These are phyloP conservation scores for Vandiemenella viatica DNA, from an alignment of 2,888 invertebrate species.

Conservation along the genomic window DNA sequence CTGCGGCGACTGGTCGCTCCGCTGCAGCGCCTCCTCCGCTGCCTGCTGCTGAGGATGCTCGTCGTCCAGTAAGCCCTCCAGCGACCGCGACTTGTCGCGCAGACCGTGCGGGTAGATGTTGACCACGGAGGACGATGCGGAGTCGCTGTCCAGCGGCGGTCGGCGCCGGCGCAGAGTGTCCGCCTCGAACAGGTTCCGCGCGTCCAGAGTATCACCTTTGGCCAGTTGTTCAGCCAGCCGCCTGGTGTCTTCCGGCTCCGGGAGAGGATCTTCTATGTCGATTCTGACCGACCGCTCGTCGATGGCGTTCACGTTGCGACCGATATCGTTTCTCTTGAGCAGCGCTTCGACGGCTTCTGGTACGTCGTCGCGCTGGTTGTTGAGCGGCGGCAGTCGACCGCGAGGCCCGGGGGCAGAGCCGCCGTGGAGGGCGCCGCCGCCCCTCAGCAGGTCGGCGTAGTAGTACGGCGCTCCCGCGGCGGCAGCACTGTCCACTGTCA, in stretches of 20 bases:
- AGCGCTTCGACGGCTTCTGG: conserved; percentile 26
- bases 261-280: too few relatives aligned
- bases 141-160: not conserved
- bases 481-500: conserved; percentile 11
- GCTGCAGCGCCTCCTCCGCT: conserved; percentile 16
- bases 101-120: conserved; percentile 30
- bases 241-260: conserved; percentile 21
- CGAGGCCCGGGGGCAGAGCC: conserved; percentile 6
- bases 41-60: conserved; percentile 9
- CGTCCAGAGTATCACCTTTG: conserved; percentile 37
- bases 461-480: conserved; percentile 57
- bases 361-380: conserved; percentile 53
- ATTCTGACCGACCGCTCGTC: conserved; percentile 29
- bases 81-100: conserved; percentile 32
- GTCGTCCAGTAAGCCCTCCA: conserved; percentile 40
- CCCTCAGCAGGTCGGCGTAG: conserved; percentile 54
- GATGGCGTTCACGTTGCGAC: conserved; percentile 58
- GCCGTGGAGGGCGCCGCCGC: not conserved
- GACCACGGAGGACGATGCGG: conserved; percentile 17
- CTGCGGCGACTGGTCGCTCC: conserved; percentile 26
- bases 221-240: conserved; percentile 27
- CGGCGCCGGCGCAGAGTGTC: conserved; percentile 42
- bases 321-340: conserved; percentile 41
- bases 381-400: conserved; percentile 29
- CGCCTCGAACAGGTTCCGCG: conserved; percentile 57